Conservation (phyloP, 2,113 vertebrate species). For the Ptyas mucosa region DNA sequence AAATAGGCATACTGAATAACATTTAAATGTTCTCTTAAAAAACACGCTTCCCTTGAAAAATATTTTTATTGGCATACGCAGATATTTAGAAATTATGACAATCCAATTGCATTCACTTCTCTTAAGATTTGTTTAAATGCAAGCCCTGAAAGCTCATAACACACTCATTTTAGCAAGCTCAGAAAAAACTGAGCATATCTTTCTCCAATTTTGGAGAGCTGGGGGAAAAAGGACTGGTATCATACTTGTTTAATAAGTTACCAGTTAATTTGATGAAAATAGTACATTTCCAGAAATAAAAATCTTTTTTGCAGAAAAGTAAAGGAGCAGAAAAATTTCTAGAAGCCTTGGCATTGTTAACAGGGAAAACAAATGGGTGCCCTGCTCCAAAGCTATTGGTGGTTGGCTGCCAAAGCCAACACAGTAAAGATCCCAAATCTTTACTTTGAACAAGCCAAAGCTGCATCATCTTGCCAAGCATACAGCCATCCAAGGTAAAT, state of each 20-base stretch:
- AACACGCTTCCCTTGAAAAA: not conserved
- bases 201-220: not conserved
- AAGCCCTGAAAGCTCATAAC: too few relatives aligned
- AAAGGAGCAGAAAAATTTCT: not conserved
- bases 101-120: not conserved
- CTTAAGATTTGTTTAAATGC: not conserved
- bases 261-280: not conserved
- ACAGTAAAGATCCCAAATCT: not conserved
- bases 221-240: not conserved
- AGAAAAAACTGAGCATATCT: not conserved
- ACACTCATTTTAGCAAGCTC: not conserved
- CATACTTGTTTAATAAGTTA: not conserved
- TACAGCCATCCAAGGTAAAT: not conserved
- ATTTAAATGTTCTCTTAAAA: not conserved
- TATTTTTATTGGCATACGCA: not conserved
- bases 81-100: not conserved
- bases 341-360: not conserved
- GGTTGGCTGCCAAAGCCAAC: fast-evolving
- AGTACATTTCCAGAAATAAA: not conserved
- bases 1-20: not conserved
- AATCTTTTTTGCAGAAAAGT: not conserved
- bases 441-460: not conserved
- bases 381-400: not conserved
- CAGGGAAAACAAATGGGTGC: fast-evolving
- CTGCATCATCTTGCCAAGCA: not conserved